These are phyloP conservation scores for Noctua fimbriata DNA, from an alignment of 2,888 invertebrate species.

Conservation along the genomic window DNA sequence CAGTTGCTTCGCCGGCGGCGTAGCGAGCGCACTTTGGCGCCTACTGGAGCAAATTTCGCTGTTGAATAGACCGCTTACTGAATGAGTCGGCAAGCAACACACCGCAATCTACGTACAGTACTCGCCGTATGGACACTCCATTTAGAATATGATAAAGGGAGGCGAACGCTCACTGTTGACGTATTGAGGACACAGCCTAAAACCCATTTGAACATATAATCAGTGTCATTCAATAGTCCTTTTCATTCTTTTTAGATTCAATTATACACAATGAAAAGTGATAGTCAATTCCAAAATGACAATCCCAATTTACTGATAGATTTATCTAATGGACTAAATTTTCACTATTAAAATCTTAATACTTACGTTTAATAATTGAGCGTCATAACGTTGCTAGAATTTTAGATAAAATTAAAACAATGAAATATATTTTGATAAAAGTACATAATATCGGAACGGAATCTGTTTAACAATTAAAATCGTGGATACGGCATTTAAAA, in stretches of 20 bases:
- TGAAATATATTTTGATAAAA: constrained; percentile 64
- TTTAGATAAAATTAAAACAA: constrained; percentile 67
- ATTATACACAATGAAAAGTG: constrained; percentile 28
- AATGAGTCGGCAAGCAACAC: neutral
- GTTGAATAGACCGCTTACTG: neutral
- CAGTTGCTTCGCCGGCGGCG: neutral
- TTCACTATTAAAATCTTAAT: constrained; percentile 72
- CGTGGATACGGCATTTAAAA: constrained; percentile 9
- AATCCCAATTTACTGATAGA: constrained; percentile 67
- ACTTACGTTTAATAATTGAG: constrained; percentile 84
- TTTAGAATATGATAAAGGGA: neutral
- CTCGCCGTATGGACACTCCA: neutral
- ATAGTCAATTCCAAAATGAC: constrained; percentile 71
- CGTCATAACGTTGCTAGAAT: constrained; percentile 79
- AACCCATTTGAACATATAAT: neutral
- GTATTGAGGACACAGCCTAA: neutral
- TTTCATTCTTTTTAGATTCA: constrained; percentile 26
- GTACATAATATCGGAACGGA: constrained; percentile 57
- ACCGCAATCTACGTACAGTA: neutral
- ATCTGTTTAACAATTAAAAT: constrained; percentile 45
- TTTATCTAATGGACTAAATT: constrained; percentile 82
- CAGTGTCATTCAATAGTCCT: neutral
- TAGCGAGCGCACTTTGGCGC: neutral
- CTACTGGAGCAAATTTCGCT: neutral
- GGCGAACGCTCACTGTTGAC: neutral